Base-by-base conservation (phyloP, 2,797 vertebrate genomes). In the Microctenopoma lineatum region DNA sequence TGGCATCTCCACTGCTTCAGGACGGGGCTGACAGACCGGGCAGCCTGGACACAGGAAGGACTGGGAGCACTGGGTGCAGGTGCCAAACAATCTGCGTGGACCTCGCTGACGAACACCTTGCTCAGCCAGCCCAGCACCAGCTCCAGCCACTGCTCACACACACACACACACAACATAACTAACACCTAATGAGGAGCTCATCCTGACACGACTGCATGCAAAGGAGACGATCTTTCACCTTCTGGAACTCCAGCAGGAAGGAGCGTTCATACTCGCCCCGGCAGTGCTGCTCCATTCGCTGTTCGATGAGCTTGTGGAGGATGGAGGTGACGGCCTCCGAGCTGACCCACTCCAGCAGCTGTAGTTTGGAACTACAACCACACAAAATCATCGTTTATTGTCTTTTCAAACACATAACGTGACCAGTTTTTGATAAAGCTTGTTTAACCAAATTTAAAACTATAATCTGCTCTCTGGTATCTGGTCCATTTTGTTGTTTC, bases 1-100 rank as follows among this genome's bases (percentile, higher is more conserved):
- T 98, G 97, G 81, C 96, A 97, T 4, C 96, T 92, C 98, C 98
- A 99, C 56, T 96, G 96, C 69, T 95, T 96, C 81, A 99, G 78
- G 3, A 94, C 90, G 48, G 89, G 84, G 70, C 91, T 87, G 34
- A 80, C 81, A 0, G 84, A 9, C 18, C 60, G 85, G 38, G 36
- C 58, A 0, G 29, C 27, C 1, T 54, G 78, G 7, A 11, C 0
- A 1, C 29, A 1, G 56, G 76, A 53, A 92, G 84, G 11, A 79
- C 91, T 79, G 9, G 66, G 60, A 45, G 15, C 2, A 1, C 27
- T 0, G 15, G 70, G 62, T 18, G 16, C 38, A 4, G 54, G 25
- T 1, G 10, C 29, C 0, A 88, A 83, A 3, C 53, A 15, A 1
- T 64, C 60, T 36, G 68, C 79, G 3, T 32, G 89, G 11, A 0